These are phyloP conservation scores for Sardina pilchardus DNA, from an alignment of 2,113 vertebrate species.

Conservation along the genomic window DNA sequence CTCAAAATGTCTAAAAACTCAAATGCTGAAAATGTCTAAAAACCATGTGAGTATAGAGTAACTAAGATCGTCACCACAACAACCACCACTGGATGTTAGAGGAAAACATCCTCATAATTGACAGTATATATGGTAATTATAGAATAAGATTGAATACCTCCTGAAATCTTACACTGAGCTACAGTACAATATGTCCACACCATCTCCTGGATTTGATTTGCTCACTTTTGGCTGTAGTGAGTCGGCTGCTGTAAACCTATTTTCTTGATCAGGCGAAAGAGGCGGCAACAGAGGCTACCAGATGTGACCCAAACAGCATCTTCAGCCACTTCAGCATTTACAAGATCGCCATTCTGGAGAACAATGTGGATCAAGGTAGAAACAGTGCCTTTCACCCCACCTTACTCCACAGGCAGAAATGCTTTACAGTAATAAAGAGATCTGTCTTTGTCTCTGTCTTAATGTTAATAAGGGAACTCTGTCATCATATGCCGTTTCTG, in stretches of 20 bases:
- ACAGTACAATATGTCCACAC: not conserved
- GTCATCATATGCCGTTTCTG: too few species aligned
- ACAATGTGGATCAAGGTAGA: constrained; percentile 75
- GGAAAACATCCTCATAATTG: not conserved
- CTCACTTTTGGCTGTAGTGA: not conserved
- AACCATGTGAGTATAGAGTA: too few species aligned
- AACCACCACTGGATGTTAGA: not conserved
- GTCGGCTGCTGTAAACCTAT: constrained; percentile 10
- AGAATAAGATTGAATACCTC: too few species aligned
- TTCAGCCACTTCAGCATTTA: constrained; percentile 87
- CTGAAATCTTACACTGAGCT: too few species aligned
- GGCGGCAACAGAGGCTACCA: constrained; percentile 80
- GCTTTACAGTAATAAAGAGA: not conserved
- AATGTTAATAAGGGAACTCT: too few species aligned
- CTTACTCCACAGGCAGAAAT: not conserved
- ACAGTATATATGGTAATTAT: too few species aligned
- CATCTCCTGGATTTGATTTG: not conserved
- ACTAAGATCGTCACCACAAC: too few species aligned
- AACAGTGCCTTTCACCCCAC: not conserved
- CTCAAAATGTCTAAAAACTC: too few species aligned
- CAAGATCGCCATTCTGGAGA: constrained; percentile 83
- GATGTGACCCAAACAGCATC: constrained; percentile 79
- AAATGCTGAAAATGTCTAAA: too few species aligned
- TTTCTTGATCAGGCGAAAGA: constrained; percentile 78
- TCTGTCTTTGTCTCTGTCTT: not conserved